Conservation (phyloP, 2,797 vertebrate species). For the Lepilemur ruficaudatus region DNA sequence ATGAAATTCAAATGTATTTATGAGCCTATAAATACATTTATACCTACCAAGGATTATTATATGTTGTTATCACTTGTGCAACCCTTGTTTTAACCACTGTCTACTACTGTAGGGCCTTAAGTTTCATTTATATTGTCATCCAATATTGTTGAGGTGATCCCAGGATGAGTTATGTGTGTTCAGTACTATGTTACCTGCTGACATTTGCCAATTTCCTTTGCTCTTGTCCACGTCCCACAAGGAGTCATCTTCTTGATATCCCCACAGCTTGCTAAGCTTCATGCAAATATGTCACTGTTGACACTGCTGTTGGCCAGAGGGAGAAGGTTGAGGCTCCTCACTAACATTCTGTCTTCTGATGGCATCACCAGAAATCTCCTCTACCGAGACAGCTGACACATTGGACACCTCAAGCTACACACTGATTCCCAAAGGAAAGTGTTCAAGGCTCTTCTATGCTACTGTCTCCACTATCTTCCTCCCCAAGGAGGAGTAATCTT, state of each 20-base stretch:
- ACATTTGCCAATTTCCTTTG: neutral
- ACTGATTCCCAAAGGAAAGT: too few relatives aligned
- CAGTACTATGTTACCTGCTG: neutral
- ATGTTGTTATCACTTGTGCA: neutral
- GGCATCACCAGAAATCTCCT: neutral
- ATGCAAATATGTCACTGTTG: neutral
- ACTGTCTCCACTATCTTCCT: neutral
- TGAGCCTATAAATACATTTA: neutral
- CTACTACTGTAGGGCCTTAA: neutral
- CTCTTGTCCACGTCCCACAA: rapidly evolving
- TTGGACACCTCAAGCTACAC: neutral
- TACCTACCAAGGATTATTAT: neutral
- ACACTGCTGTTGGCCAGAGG: neutral
- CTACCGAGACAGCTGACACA: too few relatives aligned
- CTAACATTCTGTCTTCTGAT: neutral
- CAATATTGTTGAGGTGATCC: neutral
- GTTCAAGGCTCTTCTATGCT: neutral
- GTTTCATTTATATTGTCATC: neutral
- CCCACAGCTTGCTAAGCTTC: neutral
- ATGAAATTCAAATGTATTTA: neutral
- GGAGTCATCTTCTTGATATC: neutral
- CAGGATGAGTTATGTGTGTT: neutral
- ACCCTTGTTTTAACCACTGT: neutral
- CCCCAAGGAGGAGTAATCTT: neutral
- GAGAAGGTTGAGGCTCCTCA: neutral